A percentile compares a stretch with the other conserved stretches of the same genome.
Evolutionary conservation across 2,888 invertebrate genomes (phyloP).

Genomic region (Fragum fragum): DNA sequence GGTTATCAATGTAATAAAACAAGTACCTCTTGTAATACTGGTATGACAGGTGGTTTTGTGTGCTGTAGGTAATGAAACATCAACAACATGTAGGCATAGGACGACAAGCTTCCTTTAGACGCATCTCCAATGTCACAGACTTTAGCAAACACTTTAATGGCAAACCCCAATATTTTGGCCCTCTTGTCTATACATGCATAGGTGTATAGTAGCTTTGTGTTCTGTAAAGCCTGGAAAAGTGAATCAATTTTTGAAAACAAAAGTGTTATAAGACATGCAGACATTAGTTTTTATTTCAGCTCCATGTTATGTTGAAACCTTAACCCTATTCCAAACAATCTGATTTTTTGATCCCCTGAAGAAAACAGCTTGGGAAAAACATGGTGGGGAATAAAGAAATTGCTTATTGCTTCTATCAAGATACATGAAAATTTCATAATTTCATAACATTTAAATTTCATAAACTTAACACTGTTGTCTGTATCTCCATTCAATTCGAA

Average conservation of each 20-base stretch:
- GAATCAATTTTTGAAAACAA: too few species aligned
- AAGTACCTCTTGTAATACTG: conserved; percentile 89
- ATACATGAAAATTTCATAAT: too few species aligned
- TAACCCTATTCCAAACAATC: not conserved
- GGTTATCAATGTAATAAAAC: too few species aligned
- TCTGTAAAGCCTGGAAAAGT: conserved; percentile 87
- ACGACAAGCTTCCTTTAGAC: conserved; percentile 89
- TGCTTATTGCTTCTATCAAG: too few species aligned
- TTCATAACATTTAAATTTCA: too few species aligned
- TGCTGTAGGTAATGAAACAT: conserved; percentile 89
- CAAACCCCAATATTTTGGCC: conserved; percentile 88
- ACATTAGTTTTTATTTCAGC: too few species aligned
- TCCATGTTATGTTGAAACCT: not conserved
- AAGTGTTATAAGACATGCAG: too few species aligned
- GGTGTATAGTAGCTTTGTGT: conserved; percentile 87
- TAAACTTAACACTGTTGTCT: too few species aligned
- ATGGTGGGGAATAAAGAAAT: too few species aligned
- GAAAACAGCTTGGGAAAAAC: too few species aligned
- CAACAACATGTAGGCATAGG: conserved; percentile 90
- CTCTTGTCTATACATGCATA: conserved; percentile 88
- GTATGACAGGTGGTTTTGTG: conserved; percentile 88
- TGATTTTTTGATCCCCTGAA: too few species aligned
- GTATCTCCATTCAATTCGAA: too few species aligned
- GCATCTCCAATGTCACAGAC: conserved; percentile 89
- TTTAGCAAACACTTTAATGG: conserved; percentile 89